Base-by-base conservation (phyloP, 2,888 invertebrate genomes). In the Busseola fusca region DNA sequence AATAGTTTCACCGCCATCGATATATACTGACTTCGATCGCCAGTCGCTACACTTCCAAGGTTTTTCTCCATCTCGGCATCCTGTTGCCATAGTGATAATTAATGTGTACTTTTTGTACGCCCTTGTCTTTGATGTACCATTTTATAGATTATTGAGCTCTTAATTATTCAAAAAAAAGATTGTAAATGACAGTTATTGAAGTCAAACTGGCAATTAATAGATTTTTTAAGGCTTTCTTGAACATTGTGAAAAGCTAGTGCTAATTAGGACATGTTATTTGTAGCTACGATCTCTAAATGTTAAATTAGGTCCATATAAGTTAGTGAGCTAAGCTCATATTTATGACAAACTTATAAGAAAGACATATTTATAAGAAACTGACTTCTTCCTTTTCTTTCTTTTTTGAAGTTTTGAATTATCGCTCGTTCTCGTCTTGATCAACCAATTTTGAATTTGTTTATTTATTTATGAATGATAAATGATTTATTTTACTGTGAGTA, bases 31-130 rank as follows among this genome's bases (percentile, higher is more conserved):
- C 64, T 65, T 72, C 56, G 72, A 78, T 60, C 59, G 45, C 54
- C 14, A 52, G 27, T 66, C 65, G 68, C 83, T 72, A 70, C 50
- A 76, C 74, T 84, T 84, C 74, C 84, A 84, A 79, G 76, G 74
- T 79, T 84, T 84, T 84, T 84, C 67, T 69, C 30, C 60, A 65
- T 1, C 27, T 25, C 27, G 42, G 63, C 80, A 80, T 84, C 82
- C 84, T 82, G 84, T 74, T 66, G 64, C 76, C 37, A 72, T 56
- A 72, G 70, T 72, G 66, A 74, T 84, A 80, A 74, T 82, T 72
- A 78, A 84, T 80, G 76, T 74, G 42, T 10, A 50, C 21, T 76
- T 80, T 74, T 83, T 81, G 30, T 73, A 18, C 12, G 6, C 45
- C n/a, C 37, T 69, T 68, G 34, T 59, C 69, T 54, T 48, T 1